Conservation (phyloP, 2,888 invertebrate genomes). For the Lamellibrachia columna region DNA sequence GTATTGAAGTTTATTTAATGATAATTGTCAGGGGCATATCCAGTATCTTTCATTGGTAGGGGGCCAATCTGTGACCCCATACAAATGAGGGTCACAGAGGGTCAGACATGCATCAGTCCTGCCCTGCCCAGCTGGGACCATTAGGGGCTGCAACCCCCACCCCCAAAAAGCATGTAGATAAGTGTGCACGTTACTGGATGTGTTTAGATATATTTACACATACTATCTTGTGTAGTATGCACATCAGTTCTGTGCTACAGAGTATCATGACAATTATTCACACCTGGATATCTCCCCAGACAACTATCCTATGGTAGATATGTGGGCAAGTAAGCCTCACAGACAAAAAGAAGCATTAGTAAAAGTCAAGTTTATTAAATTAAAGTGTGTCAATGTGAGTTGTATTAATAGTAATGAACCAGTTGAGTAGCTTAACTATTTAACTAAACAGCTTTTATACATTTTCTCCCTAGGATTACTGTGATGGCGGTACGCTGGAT, state of each 20-base stretch:
- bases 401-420: not conserved
- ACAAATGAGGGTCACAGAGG: too few species aligned
- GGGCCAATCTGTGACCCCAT: too few species aligned
- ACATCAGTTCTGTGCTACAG: too few species aligned
- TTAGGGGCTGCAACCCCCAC: too few species aligned
- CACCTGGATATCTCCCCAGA: not conserved
- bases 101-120: too few species aligned
- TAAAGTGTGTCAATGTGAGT: not conserved
- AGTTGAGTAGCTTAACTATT: not conserved
- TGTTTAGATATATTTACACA: not conserved
- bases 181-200: too few species aligned
- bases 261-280: too few species aligned
- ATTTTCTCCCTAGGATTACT: constrained; percentile 54
- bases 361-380: not conserved
- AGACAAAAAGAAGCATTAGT: not conserved
- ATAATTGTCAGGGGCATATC: not conserved
- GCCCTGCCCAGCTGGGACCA: too few species aligned
- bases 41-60: too few species aligned
- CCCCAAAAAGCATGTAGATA: too few species aligned
- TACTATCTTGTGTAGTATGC: not conserved
- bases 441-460: constrained; percentile 4
- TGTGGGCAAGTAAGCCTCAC: not conserved
- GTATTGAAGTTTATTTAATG: not conserved
- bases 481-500: constrained; percentile 62
- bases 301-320: not conserved